Percentiles rank a stretch among this genome's conserved stretches.
Conservation (phyloP, 2,888 invertebrate genomes). For the Autographa gamma region DNA sequence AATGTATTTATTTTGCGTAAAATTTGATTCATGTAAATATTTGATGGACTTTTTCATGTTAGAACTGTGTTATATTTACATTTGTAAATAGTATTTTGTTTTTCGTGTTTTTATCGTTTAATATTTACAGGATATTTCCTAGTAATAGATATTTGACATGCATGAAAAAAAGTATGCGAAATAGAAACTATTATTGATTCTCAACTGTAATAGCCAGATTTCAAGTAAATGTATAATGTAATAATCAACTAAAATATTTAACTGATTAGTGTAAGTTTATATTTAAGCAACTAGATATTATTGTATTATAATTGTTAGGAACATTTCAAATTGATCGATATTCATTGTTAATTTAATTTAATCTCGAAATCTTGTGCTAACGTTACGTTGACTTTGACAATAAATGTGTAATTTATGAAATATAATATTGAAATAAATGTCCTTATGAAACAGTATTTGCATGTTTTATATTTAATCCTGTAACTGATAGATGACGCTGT, state of each 20-base stretch:
- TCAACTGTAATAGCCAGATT: constrained; percentile 43
- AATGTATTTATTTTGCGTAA: constrained; percentile 7
- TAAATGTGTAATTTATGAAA: constrained; percentile 86
- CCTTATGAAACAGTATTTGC: constrained; percentile 65
- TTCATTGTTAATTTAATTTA: constrained; percentile 64
- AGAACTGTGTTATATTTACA: neutral
- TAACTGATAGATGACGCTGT: constrained; percentile 20
- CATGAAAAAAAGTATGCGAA: constrained; percentile 19
- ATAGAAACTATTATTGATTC: constrained; percentile 37
- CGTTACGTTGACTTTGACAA: constrained; percentile 88
- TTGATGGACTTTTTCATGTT: neutral
- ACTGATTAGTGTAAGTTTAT: constrained; percentile 63
- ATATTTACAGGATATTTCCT: neutral
- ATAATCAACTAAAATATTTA: constrained; percentile 60
- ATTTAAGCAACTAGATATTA: constrained; percentile 53
- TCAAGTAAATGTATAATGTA: constrained; percentile 47
- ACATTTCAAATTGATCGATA: constrained; percentile 61
- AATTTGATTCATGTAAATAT: constrained; percentile 16
- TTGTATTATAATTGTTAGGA: constrained; percentile 51
- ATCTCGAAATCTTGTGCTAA: constrained; percentile 78
- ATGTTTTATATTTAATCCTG: constrained; percentile 48
- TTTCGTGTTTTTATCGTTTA: neutral
- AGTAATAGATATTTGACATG: neutral
- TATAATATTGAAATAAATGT: constrained; percentile 81
- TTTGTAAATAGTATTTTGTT: neutral